phyloP scores from a whole-genome alignment of 2,113 vertebrate genomes.

The Dicentrarchus labrax region DNA sequence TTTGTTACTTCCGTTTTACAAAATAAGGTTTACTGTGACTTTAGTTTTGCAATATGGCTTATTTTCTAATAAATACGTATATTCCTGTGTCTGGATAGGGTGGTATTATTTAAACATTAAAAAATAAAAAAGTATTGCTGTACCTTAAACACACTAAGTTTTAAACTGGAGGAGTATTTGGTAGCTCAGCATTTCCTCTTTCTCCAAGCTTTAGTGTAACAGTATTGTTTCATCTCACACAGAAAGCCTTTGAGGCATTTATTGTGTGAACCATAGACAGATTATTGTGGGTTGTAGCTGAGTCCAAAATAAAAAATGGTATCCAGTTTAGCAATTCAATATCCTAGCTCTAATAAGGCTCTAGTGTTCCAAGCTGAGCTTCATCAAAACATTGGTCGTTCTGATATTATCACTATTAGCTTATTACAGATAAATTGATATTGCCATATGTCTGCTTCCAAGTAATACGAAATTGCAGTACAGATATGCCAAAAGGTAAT shows the following conservation, averaged over 20 bases:
- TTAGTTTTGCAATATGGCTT: neutral
- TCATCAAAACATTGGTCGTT: neutral
- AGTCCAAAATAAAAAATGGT: neutral
- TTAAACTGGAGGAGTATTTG: neutral
- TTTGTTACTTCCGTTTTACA: conserved; percentile 26
- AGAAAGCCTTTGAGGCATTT: neutral
- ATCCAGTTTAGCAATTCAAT: neutral
- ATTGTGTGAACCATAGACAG: neutral
- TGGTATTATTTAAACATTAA: neutral
- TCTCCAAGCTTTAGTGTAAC: neutral
- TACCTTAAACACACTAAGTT: neutral
- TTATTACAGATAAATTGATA: neutral
- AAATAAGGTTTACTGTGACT: neutral
- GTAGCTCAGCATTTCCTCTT: neutral
- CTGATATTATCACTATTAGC: neutral
- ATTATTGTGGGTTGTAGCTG: neutral
- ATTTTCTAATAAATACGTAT: neutral
- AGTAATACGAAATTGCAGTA: neutral
- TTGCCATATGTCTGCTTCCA: neutral
- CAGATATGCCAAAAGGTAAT: neutral
- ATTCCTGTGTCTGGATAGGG: neutral
- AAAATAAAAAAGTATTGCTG: neutral
- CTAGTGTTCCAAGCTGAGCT: neutral
- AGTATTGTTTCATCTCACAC: neutral
- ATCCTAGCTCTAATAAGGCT: too few species aligned